phyloP scores from a whole-genome alignment of 2,888 invertebrate species.

The Caenorhabditis afra region DNA sequence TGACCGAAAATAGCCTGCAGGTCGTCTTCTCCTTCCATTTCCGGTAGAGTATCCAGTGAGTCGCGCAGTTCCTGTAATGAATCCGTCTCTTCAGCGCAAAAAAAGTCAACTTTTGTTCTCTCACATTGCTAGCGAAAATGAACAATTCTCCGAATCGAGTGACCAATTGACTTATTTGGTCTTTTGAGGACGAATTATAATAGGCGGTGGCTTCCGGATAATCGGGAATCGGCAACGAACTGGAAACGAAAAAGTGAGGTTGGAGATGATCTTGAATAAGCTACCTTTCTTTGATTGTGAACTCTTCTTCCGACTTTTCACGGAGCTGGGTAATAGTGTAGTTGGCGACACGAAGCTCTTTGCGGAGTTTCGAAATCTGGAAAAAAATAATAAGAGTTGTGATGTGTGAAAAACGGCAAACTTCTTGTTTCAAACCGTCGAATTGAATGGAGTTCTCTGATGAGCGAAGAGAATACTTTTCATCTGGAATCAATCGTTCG shows the following conservation, averaged over 20 bases:
- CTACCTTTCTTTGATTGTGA: constrained; percentile 49
- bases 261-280: too few relatives aligned
- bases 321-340: constrained; percentile 57
- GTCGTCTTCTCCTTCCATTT: constrained; percentile 89
- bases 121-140: constrained; percentile 59
- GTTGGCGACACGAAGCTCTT: constrained; percentile 56
- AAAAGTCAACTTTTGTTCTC: neutral
- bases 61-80: constrained; percentile 58
- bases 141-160: constrained; percentile 59
- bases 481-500: too few relatives aligned
- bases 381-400: neutral
- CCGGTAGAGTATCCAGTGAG: constrained; percentile 87
- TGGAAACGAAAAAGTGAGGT: constrained; percentile 8
- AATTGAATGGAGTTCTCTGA: constrained; percentile 48
- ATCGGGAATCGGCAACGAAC: constrained; percentile 66
- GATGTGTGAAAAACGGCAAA: too few relatives aligned
- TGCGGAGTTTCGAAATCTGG: constrained; percentile 57
- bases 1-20: constrained; percentile 86
- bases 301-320: constrained; percentile 54
- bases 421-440: constrained; percentile 55
- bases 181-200: constrained; percentile 68
- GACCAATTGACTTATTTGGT: constrained; percentile 59
- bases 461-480: constrained; percentile 41
- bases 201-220: constrained; percentile 71
- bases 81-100: neutral